A percentile compares a stretch with the other conserved stretches of the same genome.
phyloP scores from a whole-genome alignment of 2,113 vertebrate genomes.

The Ptilorrhoa leucosticta region DNA sequence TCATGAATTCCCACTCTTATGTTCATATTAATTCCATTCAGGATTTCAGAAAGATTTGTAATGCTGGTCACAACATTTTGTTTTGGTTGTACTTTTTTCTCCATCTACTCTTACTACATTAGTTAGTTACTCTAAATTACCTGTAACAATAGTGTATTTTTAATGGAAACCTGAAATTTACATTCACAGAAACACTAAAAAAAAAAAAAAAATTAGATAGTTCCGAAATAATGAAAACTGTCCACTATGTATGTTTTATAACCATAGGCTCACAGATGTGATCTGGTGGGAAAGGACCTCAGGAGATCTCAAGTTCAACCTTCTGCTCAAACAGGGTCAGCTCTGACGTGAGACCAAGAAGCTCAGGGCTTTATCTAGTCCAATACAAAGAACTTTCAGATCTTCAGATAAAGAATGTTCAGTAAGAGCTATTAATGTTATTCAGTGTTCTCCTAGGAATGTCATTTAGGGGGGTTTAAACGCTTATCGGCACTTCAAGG shows the following conservation, averaged over 20 bases:
- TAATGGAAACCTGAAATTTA: background rate
- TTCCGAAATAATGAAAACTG: background rate
- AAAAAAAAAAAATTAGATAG: fast-evolving
- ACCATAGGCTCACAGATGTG: background rate
- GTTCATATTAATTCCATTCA: background rate
- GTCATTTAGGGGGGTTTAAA: background rate
- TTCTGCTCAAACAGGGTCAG: background rate
- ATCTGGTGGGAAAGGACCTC: background rate
- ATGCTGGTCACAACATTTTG: background rate
- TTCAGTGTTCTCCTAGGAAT: background rate
- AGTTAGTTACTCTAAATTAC: background rate
- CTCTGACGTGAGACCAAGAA: background rate
- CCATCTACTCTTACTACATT: background rate
- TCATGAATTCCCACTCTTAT: background rate
- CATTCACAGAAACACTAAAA: background rate
- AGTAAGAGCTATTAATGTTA: background rate
- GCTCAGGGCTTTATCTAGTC: background rate
- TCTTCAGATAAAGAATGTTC: background rate
- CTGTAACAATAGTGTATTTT: background rate
- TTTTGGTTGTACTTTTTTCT: background rate
- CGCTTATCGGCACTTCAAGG: background rate
- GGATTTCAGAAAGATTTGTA: background rate
- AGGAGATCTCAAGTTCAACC: background rate
- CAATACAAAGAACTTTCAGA: background rate
- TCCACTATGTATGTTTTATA: background rate